These are phyloP conservation scores for Macroramphosus scolopax DNA, from an alignment of 2,797 vertebrate species.

Conservation along the genomic window DNA sequence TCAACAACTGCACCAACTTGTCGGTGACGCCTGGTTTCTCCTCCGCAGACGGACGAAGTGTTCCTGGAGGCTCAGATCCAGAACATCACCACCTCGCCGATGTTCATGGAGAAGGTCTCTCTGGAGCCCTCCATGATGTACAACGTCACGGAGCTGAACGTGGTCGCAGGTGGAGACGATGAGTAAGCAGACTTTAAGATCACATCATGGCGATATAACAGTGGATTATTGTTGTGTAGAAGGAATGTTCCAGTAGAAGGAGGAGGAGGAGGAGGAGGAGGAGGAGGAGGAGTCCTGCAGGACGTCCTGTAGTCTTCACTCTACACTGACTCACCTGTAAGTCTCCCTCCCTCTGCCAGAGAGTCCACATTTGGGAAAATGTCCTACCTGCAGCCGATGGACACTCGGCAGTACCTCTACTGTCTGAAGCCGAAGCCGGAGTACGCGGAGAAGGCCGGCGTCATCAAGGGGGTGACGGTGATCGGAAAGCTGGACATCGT, in stretches of 20 bases:
- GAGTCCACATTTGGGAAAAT: slow-evolving; percentile 94
- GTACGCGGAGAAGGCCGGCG: slow-evolving; percentile 96
- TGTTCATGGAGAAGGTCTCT: slow-evolving; percentile 99
- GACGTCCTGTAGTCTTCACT: too few species aligned
- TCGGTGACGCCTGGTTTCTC: slow-evolving; percentile 14
- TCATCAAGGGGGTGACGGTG: slow-evolving; percentile 97
- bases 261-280: too few species aligned
- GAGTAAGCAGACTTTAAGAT: slow-evolving; percentile 71
- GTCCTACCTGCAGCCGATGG: slow-evolving; percentile 97
- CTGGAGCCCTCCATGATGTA: slow-evolving; percentile 98
- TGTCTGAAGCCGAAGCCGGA: slow-evolving; percentile 97
- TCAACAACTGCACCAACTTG: not conserved
- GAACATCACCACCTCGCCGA: slow-evolving; percentile 98
- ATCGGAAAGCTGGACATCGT: slow-evolving; percentile 98
- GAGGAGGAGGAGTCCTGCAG: too few species aligned
- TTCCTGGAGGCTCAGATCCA: slow-evolving; percentile 99
- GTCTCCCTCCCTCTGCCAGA: slow-evolving; percentile 56
- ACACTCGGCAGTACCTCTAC: slow-evolving; percentile 96
- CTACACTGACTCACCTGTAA: not conserved
- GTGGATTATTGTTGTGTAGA: too few species aligned
- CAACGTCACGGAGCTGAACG: slow-evolving; percentile 94
- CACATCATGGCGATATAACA: too few species aligned
- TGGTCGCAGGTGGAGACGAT: slow-evolving; percentile 69
- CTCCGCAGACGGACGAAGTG: slow-evolving; percentile 93
- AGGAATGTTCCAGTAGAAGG: too few species aligned